A percentile compares a stretch with the other conserved stretches of the same genome.
These are phyloP conservation scores for Rhyacichthys aspro DNA, from an alignment of 2,797 vertebrate species.

Conservation along the genomic window DNA sequence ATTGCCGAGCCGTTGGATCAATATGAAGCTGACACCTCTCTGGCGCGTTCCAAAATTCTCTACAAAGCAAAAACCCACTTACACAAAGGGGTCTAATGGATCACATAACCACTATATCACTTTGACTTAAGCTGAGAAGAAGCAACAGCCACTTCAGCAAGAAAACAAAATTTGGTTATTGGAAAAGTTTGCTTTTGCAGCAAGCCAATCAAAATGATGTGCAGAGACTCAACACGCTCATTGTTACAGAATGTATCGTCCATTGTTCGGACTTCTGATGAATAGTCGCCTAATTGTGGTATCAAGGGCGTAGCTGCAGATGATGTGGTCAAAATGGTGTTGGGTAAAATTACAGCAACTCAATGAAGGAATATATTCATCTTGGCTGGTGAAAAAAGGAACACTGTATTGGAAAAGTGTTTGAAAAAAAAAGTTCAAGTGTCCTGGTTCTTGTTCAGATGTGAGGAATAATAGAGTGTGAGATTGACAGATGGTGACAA, in stretches of 20 bases:
- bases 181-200: slow-evolving; percentile 9
- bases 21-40: slow-evolving; percentile 69
- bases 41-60: slow-evolving; percentile 60
- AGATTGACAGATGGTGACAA: slow-evolving; percentile 3
- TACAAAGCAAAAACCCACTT: slow-evolving; percentile 46
- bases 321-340: background rate
- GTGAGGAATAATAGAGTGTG: background rate
- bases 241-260: background rate
- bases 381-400: no score
- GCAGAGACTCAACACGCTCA: background rate
- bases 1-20: slow-evolving; percentile 66
- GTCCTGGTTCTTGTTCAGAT: slow-evolving; percentile 1
- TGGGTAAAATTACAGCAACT: background rate
- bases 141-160: slow-evolving; percentile 20
- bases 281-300: no score
- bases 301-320: background rate
- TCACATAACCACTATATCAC: slow-evolving; percentile 41
- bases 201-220: slow-evolving; percentile 13
- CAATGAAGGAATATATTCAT: background rate
- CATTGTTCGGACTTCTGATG: background rate
- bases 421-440: slow-evolving; percentile 8
- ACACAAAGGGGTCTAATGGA: slow-evolving; percentile 46
- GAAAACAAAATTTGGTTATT: slow-evolving; percentile 9
- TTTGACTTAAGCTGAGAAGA: slow-evolving; percentile 36
- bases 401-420: background rate